phyloP scores from a whole-genome alignment of 1,140 invertebrate species.

The Ceratoteleas bidentatus region DNA sequence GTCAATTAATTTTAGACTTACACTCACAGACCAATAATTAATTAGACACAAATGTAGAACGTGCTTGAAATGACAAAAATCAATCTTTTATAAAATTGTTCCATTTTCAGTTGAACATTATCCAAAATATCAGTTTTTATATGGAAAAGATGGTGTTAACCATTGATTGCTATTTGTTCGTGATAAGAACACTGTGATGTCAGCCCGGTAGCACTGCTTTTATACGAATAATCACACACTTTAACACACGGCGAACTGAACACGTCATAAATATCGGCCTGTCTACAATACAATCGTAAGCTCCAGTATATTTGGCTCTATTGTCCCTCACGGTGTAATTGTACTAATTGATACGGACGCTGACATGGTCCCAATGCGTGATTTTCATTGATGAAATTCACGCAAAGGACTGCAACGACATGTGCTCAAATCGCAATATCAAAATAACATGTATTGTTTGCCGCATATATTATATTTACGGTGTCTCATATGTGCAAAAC shows the following conservation, averaged over 20 bases:
- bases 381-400: constrained; percentile 51
- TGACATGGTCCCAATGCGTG: constrained; percentile 36
- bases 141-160: neutral
- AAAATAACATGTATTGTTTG: constrained; percentile 1
- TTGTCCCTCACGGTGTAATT: constrained; percentile 55
- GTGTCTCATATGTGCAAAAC: no score
- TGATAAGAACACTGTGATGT: constrained; percentile 22
- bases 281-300: constrained; percentile 34
- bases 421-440: constrained; percentile 6
- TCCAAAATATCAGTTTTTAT: no score
- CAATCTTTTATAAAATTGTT: no score
- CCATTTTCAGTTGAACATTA: no score
- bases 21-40: no score
- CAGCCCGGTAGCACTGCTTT: constrained; percentile 47
- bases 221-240: constrained; percentile 27
- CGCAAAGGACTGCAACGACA: constrained; percentile 11
- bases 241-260: constrained; percentile 30
- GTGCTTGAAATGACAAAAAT: no score
- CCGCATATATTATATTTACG: no score
- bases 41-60: no score
- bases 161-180: neutral
- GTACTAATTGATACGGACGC: constrained; percentile 51
- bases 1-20: no score
- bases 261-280: constrained; percentile 24
- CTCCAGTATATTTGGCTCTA: constrained; percentile 41